These are phyloP conservation scores for Geotrupes spiniger DNA, from an alignment of 2,888 invertebrate species.

Conservation along the genomic window DNA sequence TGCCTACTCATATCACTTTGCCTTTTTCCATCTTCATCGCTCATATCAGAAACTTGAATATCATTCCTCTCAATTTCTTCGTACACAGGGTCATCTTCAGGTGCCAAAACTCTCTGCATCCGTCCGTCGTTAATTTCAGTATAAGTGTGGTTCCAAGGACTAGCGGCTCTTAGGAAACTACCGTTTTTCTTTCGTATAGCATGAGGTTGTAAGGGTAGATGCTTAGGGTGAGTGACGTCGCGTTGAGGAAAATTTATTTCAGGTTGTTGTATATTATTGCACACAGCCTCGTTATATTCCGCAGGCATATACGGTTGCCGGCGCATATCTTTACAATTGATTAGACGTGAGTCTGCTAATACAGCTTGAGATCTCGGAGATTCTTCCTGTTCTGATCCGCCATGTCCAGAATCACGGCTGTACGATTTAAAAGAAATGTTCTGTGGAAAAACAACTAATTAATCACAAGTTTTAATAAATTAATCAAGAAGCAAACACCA, in stretches of 20 bases:
- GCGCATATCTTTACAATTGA: slow-evolving; percentile 57
- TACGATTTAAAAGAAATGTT: slow-evolving; percentile 84
- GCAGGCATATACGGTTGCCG: slow-evolving; percentile 51
- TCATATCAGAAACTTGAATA: slow-evolving; percentile 72
- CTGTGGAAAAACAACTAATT: slow-evolving; percentile 52
- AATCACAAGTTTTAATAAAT: not conserved
- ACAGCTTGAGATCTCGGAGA: slow-evolving; percentile 61
- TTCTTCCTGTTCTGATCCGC: slow-evolving; percentile 65
- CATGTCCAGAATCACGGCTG: slow-evolving; percentile 62
- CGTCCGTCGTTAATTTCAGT: slow-evolving; percentile 66
- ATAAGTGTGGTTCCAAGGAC: slow-evolving; percentile 73
- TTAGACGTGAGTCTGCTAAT: slow-evolving; percentile 54
- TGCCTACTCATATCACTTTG: slow-evolving; percentile 70
- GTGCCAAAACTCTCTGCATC: slow-evolving; percentile 52
- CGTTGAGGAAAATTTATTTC: slow-evolving; percentile 43
- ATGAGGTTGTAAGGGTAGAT: slow-evolving; percentile 41
- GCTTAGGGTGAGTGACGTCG: slow-evolving; percentile 39
- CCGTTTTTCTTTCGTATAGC: slow-evolving; percentile 43
- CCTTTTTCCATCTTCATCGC: slow-evolving; percentile 73
- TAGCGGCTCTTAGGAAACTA: slow-evolving; percentile 52
- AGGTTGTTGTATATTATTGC: slow-evolving; percentile 36
- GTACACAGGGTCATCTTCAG: slow-evolving; percentile 76
- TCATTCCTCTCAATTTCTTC: slow-evolving; percentile 76
- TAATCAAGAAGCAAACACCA: too few relatives aligned
- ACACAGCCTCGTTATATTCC: slow-evolving; percentile 45